A percentile compares a stretch with the other conserved stretches of the same genome.
phyloP scores from a whole-genome alignment of 1,140 invertebrate species.

The Leptonema lineaticorne region DNA sequence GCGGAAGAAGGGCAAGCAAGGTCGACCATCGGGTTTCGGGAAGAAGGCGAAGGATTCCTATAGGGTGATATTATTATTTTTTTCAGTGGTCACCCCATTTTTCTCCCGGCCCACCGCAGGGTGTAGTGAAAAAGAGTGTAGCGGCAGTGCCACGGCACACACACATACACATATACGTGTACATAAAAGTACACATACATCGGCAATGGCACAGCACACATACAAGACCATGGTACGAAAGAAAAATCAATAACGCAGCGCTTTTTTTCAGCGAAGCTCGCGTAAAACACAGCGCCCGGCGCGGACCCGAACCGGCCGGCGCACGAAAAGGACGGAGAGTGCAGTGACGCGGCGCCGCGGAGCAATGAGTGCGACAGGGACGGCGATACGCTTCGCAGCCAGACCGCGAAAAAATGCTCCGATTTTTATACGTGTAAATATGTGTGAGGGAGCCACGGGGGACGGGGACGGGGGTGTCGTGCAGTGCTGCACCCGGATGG shows the following conservation, averaged over 20 bases:
- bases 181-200: too few species aligned
- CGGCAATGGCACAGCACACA: too few species aligned
- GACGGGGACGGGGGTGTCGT: too few species aligned
- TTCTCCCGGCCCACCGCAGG: conserved; percentile 34
- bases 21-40: background rate
- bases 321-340: background rate
- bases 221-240: conserved; percentile 10
- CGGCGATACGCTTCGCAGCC: conserved; percentile 28
- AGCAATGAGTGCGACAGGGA: conserved; percentile 24
- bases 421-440: conserved; percentile 43
- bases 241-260: conserved; percentile 44
- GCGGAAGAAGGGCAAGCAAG: too few species aligned
- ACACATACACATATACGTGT: too few species aligned
- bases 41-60: too few species aligned
- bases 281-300: conserved; percentile 42
- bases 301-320: conserved; percentile 31
- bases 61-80: too few species aligned
- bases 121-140: too few species aligned
- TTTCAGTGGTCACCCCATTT: background rate
- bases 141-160: conserved; percentile 18
- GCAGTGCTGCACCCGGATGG: conserved; percentile 12
- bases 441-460: conserved; percentile 29
- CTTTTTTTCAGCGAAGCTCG: conserved; percentile 43
- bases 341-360: background rate
- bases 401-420: conserved; percentile 41